A percentile compares a stretch with the other conserved stretches of the same genome.
Conservation (phyloP, 2,888 invertebrate species). For the Acrobasis repandana region DNA sequence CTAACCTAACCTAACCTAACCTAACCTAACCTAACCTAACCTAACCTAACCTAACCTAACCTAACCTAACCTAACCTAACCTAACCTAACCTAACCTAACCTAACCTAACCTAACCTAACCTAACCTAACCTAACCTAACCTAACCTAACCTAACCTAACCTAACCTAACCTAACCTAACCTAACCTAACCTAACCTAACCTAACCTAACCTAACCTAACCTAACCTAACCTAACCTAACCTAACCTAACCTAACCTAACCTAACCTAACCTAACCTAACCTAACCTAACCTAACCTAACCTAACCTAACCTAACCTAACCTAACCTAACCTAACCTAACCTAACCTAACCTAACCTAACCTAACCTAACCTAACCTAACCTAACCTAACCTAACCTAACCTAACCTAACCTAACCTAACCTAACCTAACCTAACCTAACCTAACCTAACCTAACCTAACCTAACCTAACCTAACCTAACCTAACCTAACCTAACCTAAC, state of each 20-base stretch:
- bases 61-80: constrained; percentile 33
- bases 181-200: constrained; percentile 36
- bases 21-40: constrained; percentile 35
- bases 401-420: constrained; percentile 31
- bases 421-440: constrained; percentile 31
- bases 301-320: constrained; percentile 31
- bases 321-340: constrained; percentile 28
- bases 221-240: constrained; percentile 32
- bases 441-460: constrained; percentile 29
- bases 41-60: constrained; percentile 32
- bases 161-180: constrained; percentile 37
- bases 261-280: constrained; percentile 24
- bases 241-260: constrained; percentile 32
- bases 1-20: constrained; percentile 32
- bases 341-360: constrained; percentile 28
- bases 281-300: constrained; percentile 28
- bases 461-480: constrained; percentile 27
- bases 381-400: constrained; percentile 30
- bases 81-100: constrained; percentile 30
- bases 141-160: constrained; percentile 36
- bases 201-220: constrained; percentile 34
- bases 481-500: constrained; percentile 28
- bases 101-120: constrained; percentile 36
- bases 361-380: constrained; percentile 30
- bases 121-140: constrained; percentile 37